A percentile compares a stretch with the other conserved stretches of the same genome.
Evolutionary conservation across 1,140 invertebrate genomes (phyloP).

Genomic region (Pseudachorutes palmiensis): DNA sequence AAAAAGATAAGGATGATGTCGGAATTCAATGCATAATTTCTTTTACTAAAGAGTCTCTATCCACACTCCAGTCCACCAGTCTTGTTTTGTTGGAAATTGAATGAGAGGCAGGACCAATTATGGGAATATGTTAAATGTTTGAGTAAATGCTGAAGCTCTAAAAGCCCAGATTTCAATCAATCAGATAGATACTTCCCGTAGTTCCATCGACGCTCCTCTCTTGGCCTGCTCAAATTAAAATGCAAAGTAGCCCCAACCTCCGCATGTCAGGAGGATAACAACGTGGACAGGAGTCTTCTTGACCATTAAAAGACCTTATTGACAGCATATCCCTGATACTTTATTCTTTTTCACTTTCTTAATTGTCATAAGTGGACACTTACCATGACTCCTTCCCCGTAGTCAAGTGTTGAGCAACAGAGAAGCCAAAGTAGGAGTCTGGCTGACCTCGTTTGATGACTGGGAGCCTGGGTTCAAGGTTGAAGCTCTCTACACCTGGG

Average conservation of each 20-base stretch:
- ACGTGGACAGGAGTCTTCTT: neutral
- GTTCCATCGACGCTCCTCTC: neutral
- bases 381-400: conserved; percentile 42
- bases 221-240: neutral
- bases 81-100: no score
- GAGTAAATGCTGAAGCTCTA: neutral
- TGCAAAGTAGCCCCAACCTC: neutral
- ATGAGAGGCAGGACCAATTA: conserved; percentile 8
- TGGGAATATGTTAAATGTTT: neutral
- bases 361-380: conserved; percentile 7
- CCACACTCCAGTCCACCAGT: no score
- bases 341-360: no score
- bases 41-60: no score
- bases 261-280: neutral
- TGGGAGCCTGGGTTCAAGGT: conserved; percentile 74
- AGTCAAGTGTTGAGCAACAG: conserved; percentile 71
- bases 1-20: no score
- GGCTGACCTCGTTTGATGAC: conserved; percentile 62
- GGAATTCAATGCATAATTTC: no score
- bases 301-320: no score
- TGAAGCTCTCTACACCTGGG: conserved; percentile 50
- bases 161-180: neutral
- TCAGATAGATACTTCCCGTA: neutral
- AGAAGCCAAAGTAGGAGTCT: conserved; percentile 79
- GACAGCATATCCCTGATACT: no score